phyloP scores from a whole-genome alignment of 2,113 vertebrate species.

The Hyperoodon ampullatus region DNA sequence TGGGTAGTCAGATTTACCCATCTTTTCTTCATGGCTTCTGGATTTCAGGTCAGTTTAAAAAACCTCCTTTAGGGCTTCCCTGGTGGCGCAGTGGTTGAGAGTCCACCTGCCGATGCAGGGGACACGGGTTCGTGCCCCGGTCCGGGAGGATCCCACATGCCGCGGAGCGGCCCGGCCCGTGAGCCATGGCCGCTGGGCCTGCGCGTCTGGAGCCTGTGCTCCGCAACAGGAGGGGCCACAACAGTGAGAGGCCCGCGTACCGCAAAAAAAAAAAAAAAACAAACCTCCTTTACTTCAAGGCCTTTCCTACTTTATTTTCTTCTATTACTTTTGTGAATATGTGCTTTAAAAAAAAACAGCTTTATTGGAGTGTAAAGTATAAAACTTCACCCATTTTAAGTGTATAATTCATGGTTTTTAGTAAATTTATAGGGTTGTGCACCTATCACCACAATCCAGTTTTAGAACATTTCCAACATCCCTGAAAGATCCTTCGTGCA shows the following conservation, averaged over 20 bases:
- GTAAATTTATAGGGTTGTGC: neutral
- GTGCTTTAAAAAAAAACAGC: neutral
- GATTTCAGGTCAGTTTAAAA: neutral
- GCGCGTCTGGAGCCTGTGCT: no score
- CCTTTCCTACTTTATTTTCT: neutral
- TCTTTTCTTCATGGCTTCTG: neutral
- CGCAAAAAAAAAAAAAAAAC: no score
- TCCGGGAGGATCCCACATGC: no score
- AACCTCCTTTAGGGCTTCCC: neutral
- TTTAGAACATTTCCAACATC: neutral
- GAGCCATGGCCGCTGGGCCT: no score
- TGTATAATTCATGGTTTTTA: neutral
- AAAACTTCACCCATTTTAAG: neutral
- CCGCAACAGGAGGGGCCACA: no score
- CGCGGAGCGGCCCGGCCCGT: no score
- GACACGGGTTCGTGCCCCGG: no score
- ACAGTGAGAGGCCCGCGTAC: no score
- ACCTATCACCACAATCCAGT: neutral
- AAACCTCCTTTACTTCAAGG: neutral
- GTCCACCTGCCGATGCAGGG: no score
- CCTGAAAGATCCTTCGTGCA: neutral
- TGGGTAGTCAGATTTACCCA: neutral
- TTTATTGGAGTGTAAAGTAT: neutral
- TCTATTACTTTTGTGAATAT: neutral
- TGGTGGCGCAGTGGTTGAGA: no score